phyloP scores from a whole-genome alignment of 2,888 invertebrate species.

The Ophion costatus region DNA sequence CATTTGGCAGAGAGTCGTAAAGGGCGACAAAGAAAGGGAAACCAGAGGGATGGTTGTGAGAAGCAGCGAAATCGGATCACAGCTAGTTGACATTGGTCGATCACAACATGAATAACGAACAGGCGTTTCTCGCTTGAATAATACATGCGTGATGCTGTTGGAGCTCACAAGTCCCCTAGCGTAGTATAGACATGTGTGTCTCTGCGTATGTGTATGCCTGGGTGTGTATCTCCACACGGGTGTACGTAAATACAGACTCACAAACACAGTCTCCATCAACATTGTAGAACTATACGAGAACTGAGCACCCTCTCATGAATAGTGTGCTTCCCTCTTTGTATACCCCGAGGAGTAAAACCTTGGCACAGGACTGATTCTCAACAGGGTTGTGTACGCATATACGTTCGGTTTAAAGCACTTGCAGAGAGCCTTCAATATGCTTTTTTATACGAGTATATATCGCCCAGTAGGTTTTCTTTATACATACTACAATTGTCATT shows the following conservation, averaged over 20 bases:
- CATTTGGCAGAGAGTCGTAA: constrained; percentile 7
- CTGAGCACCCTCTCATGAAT: constrained; percentile 56
- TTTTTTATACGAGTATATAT: constrained; percentile 1
- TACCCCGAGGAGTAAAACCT: constrained; percentile 44
- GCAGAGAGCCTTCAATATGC: constrained; percentile 2
- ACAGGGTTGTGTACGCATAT: constrained; percentile 25
- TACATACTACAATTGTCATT: background rate
- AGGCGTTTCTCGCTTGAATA: constrained; percentile 77
- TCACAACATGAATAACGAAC: constrained; percentile 80
- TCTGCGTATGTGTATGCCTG: background rate
- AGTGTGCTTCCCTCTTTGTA: constrained; percentile 53
- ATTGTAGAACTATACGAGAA: constrained; percentile 52
- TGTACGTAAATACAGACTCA: constrained; percentile 16
- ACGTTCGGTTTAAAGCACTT: constrained; percentile 11
- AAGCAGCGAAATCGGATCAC: constrained; percentile 76
- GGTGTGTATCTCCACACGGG: constrained; percentile 11
- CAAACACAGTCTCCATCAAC: constrained; percentile 38
- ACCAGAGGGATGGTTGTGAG: constrained; percentile 33
- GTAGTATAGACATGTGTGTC: constrained; percentile 15
- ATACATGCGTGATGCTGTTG: constrained; percentile 77
- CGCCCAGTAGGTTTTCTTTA: background rate
- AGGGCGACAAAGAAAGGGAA: constrained; percentile 11
- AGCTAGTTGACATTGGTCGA: constrained; percentile 79
- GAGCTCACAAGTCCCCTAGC: constrained; percentile 53
- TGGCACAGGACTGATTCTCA: constrained; percentile 43